Evolutionary conservation across 2,113 vertebrate species (phyloP), one percentile per base, ranked within the genome.

Genomic region (Sphyrna mokarran): DNA sequence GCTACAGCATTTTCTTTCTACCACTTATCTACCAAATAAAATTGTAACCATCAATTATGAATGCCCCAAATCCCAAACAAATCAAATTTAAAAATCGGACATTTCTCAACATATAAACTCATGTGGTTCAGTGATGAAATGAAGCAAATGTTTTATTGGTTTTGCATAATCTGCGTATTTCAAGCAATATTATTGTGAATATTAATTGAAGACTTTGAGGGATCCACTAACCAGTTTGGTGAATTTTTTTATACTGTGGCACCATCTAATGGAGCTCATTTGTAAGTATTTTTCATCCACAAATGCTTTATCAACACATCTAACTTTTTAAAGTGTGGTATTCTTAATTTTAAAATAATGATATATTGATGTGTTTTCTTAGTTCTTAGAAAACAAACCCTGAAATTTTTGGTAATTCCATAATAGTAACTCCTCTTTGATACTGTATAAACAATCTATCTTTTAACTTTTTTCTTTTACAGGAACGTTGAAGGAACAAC

Each of bases 261-360:
- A 72, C 94, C 94, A 95, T 54, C 94, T 72, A 95, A 54, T 76
- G 94, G 68, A 95, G 40, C 40, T 54, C 3, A 4, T 72, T 76
- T 95, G 94, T 95, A 95, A 95, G 72, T 72, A 95, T 40, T 95
- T 95, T 48, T 33, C n/a, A 23, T 14, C 14, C 33, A 22, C 33
- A 37, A 66, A 91, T 91, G 58, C 54, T 90, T 61, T 86, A 86
- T 48, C 58, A 91, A 8, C 78, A 37, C 13, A 37, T 80, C n/a
- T 37, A 83, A 58, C 54, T 14, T 91, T 66, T 63, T 20, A 93
- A 93, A 66, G 5, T 66, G 23, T 37, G 29, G n/a, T 37, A 22
- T 93, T n/a, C 89, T 40, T n/a, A 37, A 29, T 10, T 23, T 87
- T 58, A 89, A 89, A 58, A 58, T 2, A 14, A 89, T 89, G 29